Percentiles rank a stretch among this genome's conserved stretches.
phyloP scores from a whole-genome alignment of 2,888 invertebrate species.

The Orthonevra nobilis region DNA sequence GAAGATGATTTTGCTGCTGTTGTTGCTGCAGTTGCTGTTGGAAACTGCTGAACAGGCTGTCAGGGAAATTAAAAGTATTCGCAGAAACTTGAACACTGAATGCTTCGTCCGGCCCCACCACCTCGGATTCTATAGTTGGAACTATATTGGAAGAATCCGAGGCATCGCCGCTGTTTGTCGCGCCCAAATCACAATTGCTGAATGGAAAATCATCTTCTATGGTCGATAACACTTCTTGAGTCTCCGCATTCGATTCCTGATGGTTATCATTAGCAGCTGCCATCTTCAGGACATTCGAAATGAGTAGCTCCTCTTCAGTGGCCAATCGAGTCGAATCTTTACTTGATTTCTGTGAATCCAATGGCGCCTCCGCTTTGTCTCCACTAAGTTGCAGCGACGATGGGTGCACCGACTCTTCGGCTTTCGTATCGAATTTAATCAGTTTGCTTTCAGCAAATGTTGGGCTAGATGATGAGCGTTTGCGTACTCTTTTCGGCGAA shows the following conservation, averaged over 20 bases:
- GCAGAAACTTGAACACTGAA: slow-evolving; percentile 44
- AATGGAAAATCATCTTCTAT: slow-evolving; percentile 64
- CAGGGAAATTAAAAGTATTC: slow-evolving; percentile 50
- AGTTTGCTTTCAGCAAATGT: slow-evolving; percentile 54
- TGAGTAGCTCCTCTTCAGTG: slow-evolving; percentile 53
- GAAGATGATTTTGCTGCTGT: slow-evolving; percentile 61
- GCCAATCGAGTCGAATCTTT: slow-evolving; percentile 50
- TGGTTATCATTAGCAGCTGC: slow-evolving; percentile 37
- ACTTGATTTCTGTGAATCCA: slow-evolving; percentile 46
- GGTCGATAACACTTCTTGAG: slow-evolving; percentile 41
- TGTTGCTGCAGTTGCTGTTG: slow-evolving; percentile 52
- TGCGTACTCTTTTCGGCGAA: slow-evolving; percentile 50
- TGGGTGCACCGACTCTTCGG: slow-evolving; percentile 21
- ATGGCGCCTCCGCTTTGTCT: slow-evolving; percentile 13
- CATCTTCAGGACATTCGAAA: slow-evolving; percentile 65
- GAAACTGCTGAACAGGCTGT: slow-evolving; percentile 56
- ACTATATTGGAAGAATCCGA: slow-evolving; percentile 61
- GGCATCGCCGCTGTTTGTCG: slow-evolving; percentile 53
- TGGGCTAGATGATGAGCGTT: slow-evolving; percentile 58
- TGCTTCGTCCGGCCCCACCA: slow-evolving; percentile 41
- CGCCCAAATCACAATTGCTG: slow-evolving; percentile 53
- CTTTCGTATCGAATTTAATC: slow-evolving; percentile 51
- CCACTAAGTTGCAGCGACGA: slow-evolving; percentile 24
- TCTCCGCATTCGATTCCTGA: slow-evolving; percentile 20
- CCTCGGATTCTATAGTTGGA: slow-evolving; percentile 58